phyloP scores from a whole-genome alignment of 2,797 vertebrate genomes.

The Rhabdomys pumilio region DNA sequence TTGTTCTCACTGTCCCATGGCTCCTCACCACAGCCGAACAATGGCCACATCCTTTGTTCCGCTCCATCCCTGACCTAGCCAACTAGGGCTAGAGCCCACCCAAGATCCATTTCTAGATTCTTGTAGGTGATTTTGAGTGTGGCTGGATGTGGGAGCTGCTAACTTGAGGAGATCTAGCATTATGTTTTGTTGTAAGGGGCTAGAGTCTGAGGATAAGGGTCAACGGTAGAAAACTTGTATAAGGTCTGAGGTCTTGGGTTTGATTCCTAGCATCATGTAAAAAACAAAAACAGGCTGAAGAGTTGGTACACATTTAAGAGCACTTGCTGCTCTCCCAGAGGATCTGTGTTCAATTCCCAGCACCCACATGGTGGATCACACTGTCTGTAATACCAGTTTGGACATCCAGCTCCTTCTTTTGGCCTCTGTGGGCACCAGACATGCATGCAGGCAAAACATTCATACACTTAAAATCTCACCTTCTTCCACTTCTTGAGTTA shows the following conservation, averaged over 20 bases:
- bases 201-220: neutral
- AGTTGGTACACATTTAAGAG: neutral
- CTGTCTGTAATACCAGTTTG: neutral
- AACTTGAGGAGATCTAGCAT: neutral
- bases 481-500: neutral
- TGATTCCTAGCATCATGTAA: neutral
- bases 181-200: neutral
- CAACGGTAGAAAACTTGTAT: neutral
- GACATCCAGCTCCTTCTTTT: neutral
- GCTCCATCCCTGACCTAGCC: neutral
- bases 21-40: neutral
- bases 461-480: neutral
- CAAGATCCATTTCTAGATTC: conserved; percentile 17
- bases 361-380: neutral
- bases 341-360: neutral
- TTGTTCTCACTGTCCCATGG: neutral
- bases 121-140: conserved; percentile 30
- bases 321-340: neutral
- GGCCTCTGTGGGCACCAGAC: neutral
- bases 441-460: neutral
- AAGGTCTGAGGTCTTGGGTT: neutral
- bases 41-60: neutral
- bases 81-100: conserved; percentile 23
- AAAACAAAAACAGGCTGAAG: neutral
- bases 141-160: conserved; percentile 49